Conservation (phyloP, 2,797 vertebrate species). For the Hozukius guyotensis region DNA sequence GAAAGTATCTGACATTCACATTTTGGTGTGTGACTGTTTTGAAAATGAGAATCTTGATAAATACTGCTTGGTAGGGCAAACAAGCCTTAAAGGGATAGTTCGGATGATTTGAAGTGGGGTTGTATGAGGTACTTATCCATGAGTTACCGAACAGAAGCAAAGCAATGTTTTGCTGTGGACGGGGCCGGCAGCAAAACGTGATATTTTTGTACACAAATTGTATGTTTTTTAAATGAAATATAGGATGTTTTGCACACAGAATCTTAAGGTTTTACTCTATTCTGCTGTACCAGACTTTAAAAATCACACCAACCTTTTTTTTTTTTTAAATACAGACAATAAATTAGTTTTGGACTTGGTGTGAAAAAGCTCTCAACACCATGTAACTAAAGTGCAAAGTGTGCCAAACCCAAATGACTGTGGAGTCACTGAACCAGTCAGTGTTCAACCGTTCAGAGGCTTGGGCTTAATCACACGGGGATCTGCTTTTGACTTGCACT, state of each 20-base stretch:
- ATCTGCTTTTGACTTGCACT: conserved; percentile 36
- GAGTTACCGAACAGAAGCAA: too few species aligned
- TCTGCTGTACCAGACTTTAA: not conserved
- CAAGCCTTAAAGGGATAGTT: too few species aligned
- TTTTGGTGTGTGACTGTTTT: not conserved
- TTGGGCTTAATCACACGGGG: conserved; percentile 26
- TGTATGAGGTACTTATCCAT: too few species aligned
- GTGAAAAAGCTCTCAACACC: conserved; percentile 1
- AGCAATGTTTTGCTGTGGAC: too few species aligned
- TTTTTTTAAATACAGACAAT: not conserved
- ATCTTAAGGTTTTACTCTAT: not conserved
- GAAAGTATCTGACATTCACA: not conserved
- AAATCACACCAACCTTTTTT: not conserved
- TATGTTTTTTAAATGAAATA: not conserved
- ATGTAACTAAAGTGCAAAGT: conserved; percentile 2
- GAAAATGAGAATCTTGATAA: not conserved
- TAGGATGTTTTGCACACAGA: not conserved
- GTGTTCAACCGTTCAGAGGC: conserved; percentile 6
- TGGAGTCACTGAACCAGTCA: conserved; percentile 28
- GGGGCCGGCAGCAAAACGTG: too few species aligned
- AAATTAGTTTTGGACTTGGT: not conserved
- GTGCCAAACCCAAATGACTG: conserved; percentile 12
- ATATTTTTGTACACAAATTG: too few species aligned
- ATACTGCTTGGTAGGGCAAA: too few species aligned
- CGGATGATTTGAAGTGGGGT: too few species aligned